Evolutionary conservation across 2,888 invertebrate genomes (phyloP).

Genomic region (Sesamia inferens): DNA sequence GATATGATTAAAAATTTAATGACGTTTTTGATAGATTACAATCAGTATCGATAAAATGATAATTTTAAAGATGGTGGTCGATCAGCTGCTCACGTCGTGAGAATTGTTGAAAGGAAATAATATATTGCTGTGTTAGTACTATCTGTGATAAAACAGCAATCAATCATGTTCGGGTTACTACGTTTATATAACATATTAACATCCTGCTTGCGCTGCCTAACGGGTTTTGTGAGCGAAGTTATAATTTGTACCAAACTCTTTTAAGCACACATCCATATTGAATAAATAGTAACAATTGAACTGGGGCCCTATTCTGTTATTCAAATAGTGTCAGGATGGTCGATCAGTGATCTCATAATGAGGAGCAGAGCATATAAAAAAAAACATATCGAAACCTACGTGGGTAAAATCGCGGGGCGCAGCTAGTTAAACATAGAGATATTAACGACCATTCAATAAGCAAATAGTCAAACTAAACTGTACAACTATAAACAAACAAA

Average conservation of each 20-base stretch:
- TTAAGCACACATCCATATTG: background rate
- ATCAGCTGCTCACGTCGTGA: slow-evolving; percentile 40
- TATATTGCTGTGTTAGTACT: slow-evolving; percentile 38
- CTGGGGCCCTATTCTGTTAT: too few species aligned
- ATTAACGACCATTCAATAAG: slow-evolving; percentile 2
- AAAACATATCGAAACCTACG: too few species aligned
- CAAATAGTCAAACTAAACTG: slow-evolving; percentile 32
- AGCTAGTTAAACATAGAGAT: too few species aligned
- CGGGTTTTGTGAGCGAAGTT: slow-evolving; percentile 2
- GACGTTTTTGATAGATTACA: slow-evolving; percentile 39
- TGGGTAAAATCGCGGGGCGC: too few species aligned
- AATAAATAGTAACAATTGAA: background rate
- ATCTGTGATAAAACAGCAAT: slow-evolving; percentile 39
- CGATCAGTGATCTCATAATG: too few species aligned
- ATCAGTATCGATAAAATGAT: slow-evolving; percentile 27
- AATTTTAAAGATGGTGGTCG: slow-evolving; percentile 13
- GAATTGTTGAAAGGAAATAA: slow-evolving; percentile 52
- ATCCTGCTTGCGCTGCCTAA: slow-evolving; percentile 33
- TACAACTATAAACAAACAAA: slow-evolving; percentile 38
- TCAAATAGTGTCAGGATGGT: too few species aligned
- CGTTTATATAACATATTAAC: slow-evolving; percentile 34
- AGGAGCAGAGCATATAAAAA: too few species aligned
- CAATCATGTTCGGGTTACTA: slow-evolving; percentile 38
- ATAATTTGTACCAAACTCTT: slow-evolving; percentile 6
- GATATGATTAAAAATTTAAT: slow-evolving; percentile 24